A percentile compares a stretch with the other conserved stretches of the same genome.
Conservation (phyloP, 2,888 invertebrate genomes). For the Dichetophora obliterata region DNA sequence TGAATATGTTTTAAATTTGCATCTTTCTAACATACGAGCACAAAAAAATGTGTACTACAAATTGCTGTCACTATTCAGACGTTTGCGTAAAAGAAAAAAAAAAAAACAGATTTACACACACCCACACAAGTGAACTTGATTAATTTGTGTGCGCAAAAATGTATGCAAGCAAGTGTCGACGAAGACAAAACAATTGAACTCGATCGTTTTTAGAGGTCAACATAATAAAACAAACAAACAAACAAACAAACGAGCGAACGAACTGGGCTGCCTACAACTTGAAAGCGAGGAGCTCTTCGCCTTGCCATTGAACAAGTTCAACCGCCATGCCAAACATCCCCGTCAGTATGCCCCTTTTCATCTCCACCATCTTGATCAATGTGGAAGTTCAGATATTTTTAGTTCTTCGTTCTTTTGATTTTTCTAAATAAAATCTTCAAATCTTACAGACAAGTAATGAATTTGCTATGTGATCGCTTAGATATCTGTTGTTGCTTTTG, state of each 20-base stretch:
- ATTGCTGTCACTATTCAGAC: not conserved
- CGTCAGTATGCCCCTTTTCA: not conserved
- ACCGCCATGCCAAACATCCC: not conserved
- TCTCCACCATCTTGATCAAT: not conserved
- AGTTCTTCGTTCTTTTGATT: not conserved
- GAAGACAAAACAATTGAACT: constrained; percentile 13
- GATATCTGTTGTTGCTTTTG: too few species aligned
- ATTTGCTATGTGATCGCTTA: too few species aligned
- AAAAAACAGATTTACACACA: constrained; percentile 6
- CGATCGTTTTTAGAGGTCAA: constrained; percentile 12
- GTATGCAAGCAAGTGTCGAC: constrained; percentile 11
- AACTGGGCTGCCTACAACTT: not conserved
- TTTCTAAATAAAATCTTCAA: too few species aligned
- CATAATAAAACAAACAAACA: too few species aligned
- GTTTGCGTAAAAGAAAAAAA: not conserved
- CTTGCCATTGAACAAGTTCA: not conserved
- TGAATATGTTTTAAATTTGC: not conserved
- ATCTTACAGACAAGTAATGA: too few species aligned
- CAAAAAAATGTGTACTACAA: not conserved
- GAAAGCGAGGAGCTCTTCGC: not conserved
- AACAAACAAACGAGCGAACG: too few species aligned
- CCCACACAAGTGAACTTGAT: constrained; percentile 56
- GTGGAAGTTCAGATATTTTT: not conserved
- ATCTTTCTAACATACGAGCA: not conserved
- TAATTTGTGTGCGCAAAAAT: constrained; percentile 55